Evolutionary conservation across 2,113 vertebrate species (phyloP).

Genomic region (Nanorana parkeri): DNA sequence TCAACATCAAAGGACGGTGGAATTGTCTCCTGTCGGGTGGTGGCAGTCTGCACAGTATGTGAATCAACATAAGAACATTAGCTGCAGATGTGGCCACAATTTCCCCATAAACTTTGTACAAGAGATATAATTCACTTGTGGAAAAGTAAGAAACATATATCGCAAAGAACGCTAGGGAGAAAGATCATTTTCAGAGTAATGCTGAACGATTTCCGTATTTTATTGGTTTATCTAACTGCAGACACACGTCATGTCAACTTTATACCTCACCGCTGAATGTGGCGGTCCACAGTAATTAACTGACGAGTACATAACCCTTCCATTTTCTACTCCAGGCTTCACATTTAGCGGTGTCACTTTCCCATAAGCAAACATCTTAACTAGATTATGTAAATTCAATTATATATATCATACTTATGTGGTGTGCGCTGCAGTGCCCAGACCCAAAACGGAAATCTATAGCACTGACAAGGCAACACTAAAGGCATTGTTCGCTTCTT

Average conservation of each 20-base stretch:
- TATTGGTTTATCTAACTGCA: conserved; percentile 15
- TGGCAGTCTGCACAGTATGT: not conserved
- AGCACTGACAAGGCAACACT: not conserved
- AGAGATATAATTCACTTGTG: not conserved
- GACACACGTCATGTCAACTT: not conserved
- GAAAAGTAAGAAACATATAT: not conserved
- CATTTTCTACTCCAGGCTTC: not conserved
- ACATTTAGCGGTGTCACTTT: conserved; percentile 30
- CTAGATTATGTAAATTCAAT: conserved; percentile 45
- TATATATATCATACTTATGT: conserved; percentile 37
- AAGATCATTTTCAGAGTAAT: not conserved
- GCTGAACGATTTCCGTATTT: not conserved
- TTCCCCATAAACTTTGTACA: no score
- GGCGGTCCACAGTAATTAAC: not conserved
- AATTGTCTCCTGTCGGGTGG: not conserved
- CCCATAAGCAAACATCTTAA: conserved; percentile 34
- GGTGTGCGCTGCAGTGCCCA: conserved; percentile 4
- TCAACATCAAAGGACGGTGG: not conserved
- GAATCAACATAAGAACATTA: not conserved
- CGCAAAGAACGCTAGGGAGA: not conserved
- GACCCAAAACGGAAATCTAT: conserved; percentile 17
- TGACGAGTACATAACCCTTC: not conserved
- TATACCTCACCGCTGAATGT: not conserved
- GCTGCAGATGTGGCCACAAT: no score
- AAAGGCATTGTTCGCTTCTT: not conserved